These are phyloP conservation scores for Bovichtus diacanthus DNA, from an alignment of 2,797 vertebrate species.

Conservation along the genomic window DNA sequence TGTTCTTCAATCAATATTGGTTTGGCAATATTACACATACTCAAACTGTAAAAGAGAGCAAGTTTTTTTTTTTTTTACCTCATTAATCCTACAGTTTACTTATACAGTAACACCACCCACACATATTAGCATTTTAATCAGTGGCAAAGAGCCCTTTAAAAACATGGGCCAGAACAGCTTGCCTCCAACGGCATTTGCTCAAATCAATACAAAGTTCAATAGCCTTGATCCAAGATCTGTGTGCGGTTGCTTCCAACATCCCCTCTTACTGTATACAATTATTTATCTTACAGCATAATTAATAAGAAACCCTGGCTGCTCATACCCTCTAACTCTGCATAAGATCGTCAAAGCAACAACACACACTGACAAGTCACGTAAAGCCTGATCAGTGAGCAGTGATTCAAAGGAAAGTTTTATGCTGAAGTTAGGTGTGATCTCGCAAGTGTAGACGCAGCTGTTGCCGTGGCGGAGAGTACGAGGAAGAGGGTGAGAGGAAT, in stretches of 20 bases:
- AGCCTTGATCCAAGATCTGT: constrained; percentile 59
- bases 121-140: constrained; percentile 48
- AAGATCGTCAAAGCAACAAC: constrained; percentile 29
- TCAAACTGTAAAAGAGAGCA: constrained; percentile 7
- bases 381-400: constrained; percentile 32
- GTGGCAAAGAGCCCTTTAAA: constrained; percentile 29
- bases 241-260: constrained; percentile 36
- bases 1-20: constrained; percentile 12
- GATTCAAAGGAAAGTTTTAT: constrained; percentile 47
- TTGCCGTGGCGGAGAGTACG: constrained; percentile 37
- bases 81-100: constrained; percentile 15
- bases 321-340: constrained; percentile 40
- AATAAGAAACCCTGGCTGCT: constrained; percentile 1
- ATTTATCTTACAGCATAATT: constrained; percentile 31
- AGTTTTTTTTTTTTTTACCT: constrained; percentile 6
- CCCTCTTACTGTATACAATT: constrained; percentile 21
- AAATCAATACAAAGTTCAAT: constrained; percentile 63
- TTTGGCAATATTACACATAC: constrained; percentile 1
- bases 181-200: constrained; percentile 35
- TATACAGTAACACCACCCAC: constrained; percentile 27
- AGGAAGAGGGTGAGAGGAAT: constrained; percentile 34
- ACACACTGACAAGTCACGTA: constrained; percentile 42
- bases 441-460: constrained; percentile 27
- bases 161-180: constrained; percentile 29
- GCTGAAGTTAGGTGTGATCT: constrained; percentile 38